These are phyloP conservation scores for Limosa lapponica DNA, from an alignment of 2,797 vertebrate genomes.

Conservation along the genomic window DNA sequence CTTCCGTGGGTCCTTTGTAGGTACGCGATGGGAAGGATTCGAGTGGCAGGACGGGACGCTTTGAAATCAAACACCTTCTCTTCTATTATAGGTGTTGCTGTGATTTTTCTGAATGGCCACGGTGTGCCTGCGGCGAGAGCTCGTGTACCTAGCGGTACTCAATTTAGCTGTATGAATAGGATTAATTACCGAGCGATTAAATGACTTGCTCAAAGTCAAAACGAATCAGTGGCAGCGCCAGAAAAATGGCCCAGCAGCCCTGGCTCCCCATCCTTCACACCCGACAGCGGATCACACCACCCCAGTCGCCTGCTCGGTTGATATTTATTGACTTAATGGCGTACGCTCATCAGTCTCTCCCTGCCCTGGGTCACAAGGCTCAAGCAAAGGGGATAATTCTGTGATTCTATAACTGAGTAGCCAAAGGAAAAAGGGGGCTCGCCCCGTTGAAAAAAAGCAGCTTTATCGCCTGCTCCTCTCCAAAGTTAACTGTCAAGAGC, in stretches of 20 bases:
- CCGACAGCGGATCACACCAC: background rate
- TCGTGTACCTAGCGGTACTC: constrained; percentile 37
- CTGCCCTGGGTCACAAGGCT: background rate
- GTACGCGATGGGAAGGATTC: constrained; percentile 23
- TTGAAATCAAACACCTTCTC: constrained; percentile 54
- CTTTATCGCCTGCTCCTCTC: background rate
- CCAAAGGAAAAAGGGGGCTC: background rate
- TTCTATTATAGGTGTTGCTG: constrained; percentile 46
- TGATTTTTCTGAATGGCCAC: constrained; percentile 56
- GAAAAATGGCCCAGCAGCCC: background rate
- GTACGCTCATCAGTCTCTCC: background rate
- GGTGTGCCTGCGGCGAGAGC: constrained; percentile 33
- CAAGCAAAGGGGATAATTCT: background rate
- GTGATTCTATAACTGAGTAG: background rate
- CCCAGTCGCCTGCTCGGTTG: background rate
- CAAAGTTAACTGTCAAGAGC: constrained; percentile 23
- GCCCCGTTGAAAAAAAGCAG: background rate
- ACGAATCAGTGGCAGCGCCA: background rate
- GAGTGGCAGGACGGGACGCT: constrained; percentile 32
- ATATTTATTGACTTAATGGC: background rate
- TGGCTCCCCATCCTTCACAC: background rate
- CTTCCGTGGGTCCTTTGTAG: background rate
- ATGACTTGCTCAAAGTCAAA: constrained; percentile 66
- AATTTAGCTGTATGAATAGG: constrained; percentile 62
- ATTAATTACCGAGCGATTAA: constrained; percentile 64